Base-by-base conservation (phyloP, 2,113 vertebrate genomes). In the Hemichromis elongatus region DNA sequence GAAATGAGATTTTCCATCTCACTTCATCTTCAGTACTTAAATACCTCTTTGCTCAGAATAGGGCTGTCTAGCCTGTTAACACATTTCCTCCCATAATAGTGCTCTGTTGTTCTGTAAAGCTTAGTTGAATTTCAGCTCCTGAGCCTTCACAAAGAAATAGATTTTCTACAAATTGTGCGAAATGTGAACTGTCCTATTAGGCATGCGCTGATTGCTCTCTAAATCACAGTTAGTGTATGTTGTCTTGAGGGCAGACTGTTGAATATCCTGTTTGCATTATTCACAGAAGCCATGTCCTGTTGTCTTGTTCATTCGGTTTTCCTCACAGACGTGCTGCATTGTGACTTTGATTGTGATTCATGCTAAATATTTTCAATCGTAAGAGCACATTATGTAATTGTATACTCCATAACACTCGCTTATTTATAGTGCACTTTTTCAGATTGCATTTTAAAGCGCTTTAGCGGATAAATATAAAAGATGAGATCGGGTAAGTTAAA, bases 1-100 rank as follows among this genome's bases (percentile, higher is more conserved):
- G 93, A 96, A 95, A 96, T 96, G 75, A 94, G 93, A 94, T 95
- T 94, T 94, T 94, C 93, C 93, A 89, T 96, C 94, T 95, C 95
- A 91, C 89, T 94, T 95, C 90, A 94, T 93, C 93, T 94, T 89
- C 88, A 86, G 87, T 92, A 93, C 94, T 95, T 94, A 92, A 95
- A 93, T 92, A 93, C 92, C 90, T 95, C 86, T 92, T 92, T 93
- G 90, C 92, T 89, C 70, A 89, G 92, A 90, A 90, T 89, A 88
- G 90, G 84, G 82, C 89, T 93, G 94, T 94, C 91, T 92, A 40
- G 87, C 75, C 90, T 93, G 91, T 95, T 96, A 95, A 94, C 94
- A 94, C 90, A 92, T 94, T 93, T 93, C 82, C 91, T 86, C 79
- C 84, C 78, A 85, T 88, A 89, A 88, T 91, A 90, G 89, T 87